Percentiles rank a stretch among this genome's conserved stretches.
Conservation (phyloP, 2,113 vertebrate species). For the Serinus canaria region DNA sequence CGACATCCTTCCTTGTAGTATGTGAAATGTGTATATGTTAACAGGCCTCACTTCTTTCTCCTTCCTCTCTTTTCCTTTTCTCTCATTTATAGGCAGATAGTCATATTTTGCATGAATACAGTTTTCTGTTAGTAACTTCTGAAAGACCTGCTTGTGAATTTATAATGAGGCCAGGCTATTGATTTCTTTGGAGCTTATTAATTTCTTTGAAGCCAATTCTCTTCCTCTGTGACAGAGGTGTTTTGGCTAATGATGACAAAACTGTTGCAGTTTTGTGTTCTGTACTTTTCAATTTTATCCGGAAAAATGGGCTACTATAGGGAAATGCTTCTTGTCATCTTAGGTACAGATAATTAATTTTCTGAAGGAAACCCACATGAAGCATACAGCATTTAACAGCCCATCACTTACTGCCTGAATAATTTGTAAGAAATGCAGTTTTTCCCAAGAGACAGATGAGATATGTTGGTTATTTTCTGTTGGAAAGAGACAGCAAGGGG, state of each 20-base stretch:
- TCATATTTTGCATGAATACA: background rate
- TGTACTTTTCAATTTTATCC: background rate
- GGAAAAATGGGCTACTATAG: background rate
- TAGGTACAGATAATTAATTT: background rate
- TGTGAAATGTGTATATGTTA: background rate
- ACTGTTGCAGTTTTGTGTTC: background rate
- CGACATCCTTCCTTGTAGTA: background rate
- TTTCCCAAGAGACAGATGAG: background rate
- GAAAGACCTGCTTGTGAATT: background rate
- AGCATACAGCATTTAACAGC: background rate
- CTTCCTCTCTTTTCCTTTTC: background rate
- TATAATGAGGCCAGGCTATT: background rate
- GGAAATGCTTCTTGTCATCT: background rate
- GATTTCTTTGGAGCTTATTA: background rate
- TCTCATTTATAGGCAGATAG: background rate
- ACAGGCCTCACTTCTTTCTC: background rate
- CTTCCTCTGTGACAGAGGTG: background rate
- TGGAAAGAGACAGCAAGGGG: background rate
- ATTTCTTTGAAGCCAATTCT: background rate
- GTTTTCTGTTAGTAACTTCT: background rate
- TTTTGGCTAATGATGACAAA: conserved; percentile 24
- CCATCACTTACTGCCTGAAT: background rate
- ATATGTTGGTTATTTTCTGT: background rate
- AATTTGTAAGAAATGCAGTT: background rate
- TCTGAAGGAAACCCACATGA: background rate